Evolutionary conservation across 2,113 vertebrate genomes (phyloP), one percentile per base, ranked within the genome.

Genomic region (Macheiramphus alcinus): DNA sequence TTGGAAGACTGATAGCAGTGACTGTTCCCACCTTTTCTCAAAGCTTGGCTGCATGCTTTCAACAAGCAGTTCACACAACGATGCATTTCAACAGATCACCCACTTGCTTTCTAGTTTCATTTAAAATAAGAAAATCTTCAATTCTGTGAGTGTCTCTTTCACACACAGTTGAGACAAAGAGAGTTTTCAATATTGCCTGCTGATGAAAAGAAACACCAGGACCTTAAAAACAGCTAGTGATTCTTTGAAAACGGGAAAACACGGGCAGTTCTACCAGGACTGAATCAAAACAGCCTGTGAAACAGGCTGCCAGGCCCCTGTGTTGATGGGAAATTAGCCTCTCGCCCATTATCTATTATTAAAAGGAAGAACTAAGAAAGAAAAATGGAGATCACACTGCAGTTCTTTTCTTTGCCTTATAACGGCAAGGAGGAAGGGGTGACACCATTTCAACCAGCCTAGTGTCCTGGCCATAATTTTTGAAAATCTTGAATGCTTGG

Each of bases 51-150:
- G 48, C 65, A 27, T 67, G n/a, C 88, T 94, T 91, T 73, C 55
- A 53, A 32, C 36, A 73, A 43, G 42, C 32, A 53, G 19, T 79
- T 95, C 83, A 89, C 75, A 66, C 66, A 87, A 68, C 1, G 42
- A 82, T 75, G n/a, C 42, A 32, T 93, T 97, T 93, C 71, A 87
- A 63, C 86, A 86, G 48, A 92, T 83, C 53, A 91, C 71, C 40
- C 45, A 59, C 50, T 91, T 78, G 65, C 73, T 93, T 94, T 94
- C 73, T 56, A 47, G 32, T 65, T 79, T 76, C 40, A 42, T 84
- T 88, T 96, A 88, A 91, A 89, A n/a, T 63, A 75, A 90, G 70
- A 87, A 80, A 50, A 40, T 5, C 67, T 79, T 81, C 56, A 53
- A 7, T 80, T 72, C 70, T 15, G 5, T 47, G 40, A 62, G 43